Evolutionary conservation across 2,113 vertebrate genomes (phyloP).

Genomic region (Albula glossodonta): DNA sequence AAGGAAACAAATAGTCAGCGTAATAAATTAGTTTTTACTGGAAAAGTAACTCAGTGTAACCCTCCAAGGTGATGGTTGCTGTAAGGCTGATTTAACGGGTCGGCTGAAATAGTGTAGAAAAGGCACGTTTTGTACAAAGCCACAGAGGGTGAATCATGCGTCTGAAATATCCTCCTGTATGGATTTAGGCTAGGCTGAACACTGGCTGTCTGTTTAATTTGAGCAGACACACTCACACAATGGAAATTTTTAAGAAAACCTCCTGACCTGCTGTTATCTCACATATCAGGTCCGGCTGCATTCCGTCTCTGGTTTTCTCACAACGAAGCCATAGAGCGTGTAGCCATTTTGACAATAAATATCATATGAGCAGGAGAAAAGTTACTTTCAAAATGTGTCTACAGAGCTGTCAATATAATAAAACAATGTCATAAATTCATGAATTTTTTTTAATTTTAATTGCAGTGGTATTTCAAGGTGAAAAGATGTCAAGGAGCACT

Average conservation of each 20-base stretch:
- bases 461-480: neutral
- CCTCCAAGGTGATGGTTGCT: neutral
- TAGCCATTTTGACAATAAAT: constrained; percentile 39
- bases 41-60: neutral
- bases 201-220: constrained; percentile 41
- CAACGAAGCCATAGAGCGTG: constrained; percentile 54
- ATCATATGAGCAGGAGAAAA: constrained; percentile 31
- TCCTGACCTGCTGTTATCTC: constrained; percentile 66
- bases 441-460: neutral
- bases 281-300: constrained; percentile 70
- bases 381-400: constrained; percentile 10
- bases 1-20: neutral
- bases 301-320: constrained; percentile 61
- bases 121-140: neutral
- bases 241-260: constrained; percentile 61
- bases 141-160: neutral
- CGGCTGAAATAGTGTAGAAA: neutral
- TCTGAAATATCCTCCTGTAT: neutral
- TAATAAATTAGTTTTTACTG: neutral
- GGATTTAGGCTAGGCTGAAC: neutral
- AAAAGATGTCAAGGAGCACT: neutral
- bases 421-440: neutral
- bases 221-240: constrained; percentile 54
- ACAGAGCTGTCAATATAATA: neutral
- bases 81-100: neutral